Base-by-base conservation (phyloP, 2,888 invertebrate species). In the Galeruca laticollis region DNA sequence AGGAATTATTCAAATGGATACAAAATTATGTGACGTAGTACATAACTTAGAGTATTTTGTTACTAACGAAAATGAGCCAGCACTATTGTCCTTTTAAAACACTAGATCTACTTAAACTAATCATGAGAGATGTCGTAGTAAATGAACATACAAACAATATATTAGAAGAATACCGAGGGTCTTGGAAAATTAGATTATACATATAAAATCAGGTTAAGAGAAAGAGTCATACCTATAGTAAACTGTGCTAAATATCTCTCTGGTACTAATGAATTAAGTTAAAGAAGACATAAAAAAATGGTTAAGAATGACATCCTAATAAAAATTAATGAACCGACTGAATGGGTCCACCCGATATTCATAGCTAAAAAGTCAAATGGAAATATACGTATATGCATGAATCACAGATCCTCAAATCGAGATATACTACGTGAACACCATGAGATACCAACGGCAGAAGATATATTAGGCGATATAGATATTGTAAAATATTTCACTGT, bases 381-480 rank as follows among this genome's bases (percentile, higher is more conserved):
- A n/a, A 40, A n/a, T 13, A 40, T 13, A 40, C 13, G 13, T 10
- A 13, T 40, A 40, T 56, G n/a, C 18, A 60, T 47, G 26, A 51
- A 40, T 52, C 49, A 18, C 9, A 31, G 56, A 31, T 56, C 56
- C 15, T 56, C 35, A 33, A 56, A 33, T 35, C 10, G 6, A 33
- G n/a, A 18, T 10, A 56, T 56, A 33, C 31, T 15, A 20, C 6
- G 56, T 18, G 56, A 35, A 35, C 31, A 13, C 9, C 35, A 33
- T 11, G 18, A 56, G 15, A 56, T 56, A 18, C 56, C 56, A n/a
- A 56, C 56, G 1, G 6, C 33, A 33, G 56, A 56, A 13, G 35
- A n/a, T 56, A 15, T 56, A 33, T 56, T 56, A 9, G n/a, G 15
- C 15, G 56, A 56, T 33, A 33, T 56, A 13, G 3, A n/a, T 10